Percentiles rank a stretch among this genome's conserved stretches.
Conservation (phyloP, 1,140 invertebrate genomes). For the Drosophila dunni region DNA sequence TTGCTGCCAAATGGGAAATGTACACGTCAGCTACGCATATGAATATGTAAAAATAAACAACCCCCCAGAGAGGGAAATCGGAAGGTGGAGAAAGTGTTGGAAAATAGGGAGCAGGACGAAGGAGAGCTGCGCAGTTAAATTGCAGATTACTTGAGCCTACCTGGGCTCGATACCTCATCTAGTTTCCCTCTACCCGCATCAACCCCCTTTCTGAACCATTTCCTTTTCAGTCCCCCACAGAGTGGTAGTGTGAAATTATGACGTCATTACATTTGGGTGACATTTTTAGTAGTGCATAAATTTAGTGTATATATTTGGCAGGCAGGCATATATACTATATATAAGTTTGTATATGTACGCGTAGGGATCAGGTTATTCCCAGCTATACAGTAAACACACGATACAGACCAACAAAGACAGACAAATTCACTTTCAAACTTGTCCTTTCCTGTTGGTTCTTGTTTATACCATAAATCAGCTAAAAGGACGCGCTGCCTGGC, state of each 20-base stretch:
- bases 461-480: slow-evolving; percentile 38
- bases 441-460: slow-evolving; percentile 3
- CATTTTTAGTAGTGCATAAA: slow-evolving; percentile 38
- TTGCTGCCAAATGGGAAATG: slow-evolving; percentile 11
- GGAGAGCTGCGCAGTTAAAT: slow-evolving; percentile 63
- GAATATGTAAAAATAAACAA: slow-evolving; percentile 37
- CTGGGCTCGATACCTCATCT: slow-evolving; percentile 11
- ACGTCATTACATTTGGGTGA: slow-evolving; percentile 56
- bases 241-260: slow-evolving; percentile 45
- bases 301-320: slow-evolving; percentile 8
- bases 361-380: slow-evolving; percentile 24
- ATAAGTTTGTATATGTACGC: neutral
- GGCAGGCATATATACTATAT: too few species aligned
- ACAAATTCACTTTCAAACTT: slow-evolving; percentile 33
- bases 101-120: slow-evolving; percentile 1
- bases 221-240: slow-evolving; percentile 7
- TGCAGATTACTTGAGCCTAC: slow-evolving; percentile 59
- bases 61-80: slow-evolving; percentile 7
- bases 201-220: slow-evolving; percentile 9
- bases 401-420: neutral
- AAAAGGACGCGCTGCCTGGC: slow-evolving; percentile 18
- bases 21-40: slow-evolving; percentile 40
- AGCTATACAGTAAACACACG: neutral
- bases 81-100: neutral
- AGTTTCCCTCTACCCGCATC: too few species aligned